Percentiles rank a stretch among this genome's conserved stretches.
Conservation (phyloP, 2,113 vertebrate genomes). For the Archocentrus centrarchus region DNA sequence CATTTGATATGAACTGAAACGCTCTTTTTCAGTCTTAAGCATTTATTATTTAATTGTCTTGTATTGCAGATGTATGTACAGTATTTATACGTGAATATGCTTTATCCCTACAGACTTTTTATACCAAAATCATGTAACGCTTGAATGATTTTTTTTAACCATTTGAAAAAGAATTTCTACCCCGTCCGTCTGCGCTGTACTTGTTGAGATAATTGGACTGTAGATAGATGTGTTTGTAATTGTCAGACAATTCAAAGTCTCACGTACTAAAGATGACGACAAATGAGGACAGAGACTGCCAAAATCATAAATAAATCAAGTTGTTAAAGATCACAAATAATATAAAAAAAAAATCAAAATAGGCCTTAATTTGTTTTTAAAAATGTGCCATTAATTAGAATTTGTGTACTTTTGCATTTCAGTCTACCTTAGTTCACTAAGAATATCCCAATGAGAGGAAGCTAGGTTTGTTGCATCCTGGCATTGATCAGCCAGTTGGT, state of each 20-base stretch:
- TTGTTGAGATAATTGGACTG: conserved; percentile 48
- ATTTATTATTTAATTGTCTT: conserved; percentile 49
- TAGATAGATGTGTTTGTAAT: conserved; percentile 52
- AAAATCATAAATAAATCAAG: conserved; percentile 5
- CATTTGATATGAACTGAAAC: conserved; percentile 45
- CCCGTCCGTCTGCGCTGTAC: conserved; percentile 41
- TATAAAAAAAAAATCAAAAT: not conserved
- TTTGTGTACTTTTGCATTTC: not conserved
- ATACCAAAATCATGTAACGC: conserved; percentile 52
- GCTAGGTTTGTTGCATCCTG: not conserved
- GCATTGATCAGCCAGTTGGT: not conserved
- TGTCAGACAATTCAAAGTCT: conserved; percentile 34
- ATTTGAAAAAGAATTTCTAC: conserved; percentile 7
- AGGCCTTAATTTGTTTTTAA: not conserved
- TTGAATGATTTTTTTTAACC: conserved; percentile 41
- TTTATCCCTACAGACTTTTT: conserved; percentile 62
- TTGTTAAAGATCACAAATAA: not conserved
- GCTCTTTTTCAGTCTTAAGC: conserved; percentile 40
- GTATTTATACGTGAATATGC: conserved; percentile 78
- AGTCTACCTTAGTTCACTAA: not conserved
- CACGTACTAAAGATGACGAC: not conserved
- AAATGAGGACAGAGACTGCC: not conserved
- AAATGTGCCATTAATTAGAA: not conserved
- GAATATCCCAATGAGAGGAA: not conserved
- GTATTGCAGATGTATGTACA: conserved; percentile 73